phyloP scores from a whole-genome alignment of 1,140 invertebrate genomes.

The Centruroides sculpturatus region DNA sequence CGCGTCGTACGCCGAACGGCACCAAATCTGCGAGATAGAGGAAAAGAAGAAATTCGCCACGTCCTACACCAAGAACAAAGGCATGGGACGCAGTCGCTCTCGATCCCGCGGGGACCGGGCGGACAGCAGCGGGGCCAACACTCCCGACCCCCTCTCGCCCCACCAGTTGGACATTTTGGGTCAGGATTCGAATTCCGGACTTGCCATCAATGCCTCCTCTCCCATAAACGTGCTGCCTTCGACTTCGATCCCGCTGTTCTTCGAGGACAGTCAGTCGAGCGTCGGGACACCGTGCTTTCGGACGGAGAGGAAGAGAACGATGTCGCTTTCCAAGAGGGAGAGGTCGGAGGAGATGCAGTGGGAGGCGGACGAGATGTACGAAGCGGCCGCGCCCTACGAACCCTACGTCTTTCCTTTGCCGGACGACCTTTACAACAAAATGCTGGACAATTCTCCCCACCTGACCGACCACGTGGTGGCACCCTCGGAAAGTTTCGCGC shows the following conservation, averaged over 20 bases:
- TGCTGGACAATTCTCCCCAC: constrained; percentile 38
- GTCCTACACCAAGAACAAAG: not conserved
- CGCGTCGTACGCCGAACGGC: constrained; percentile 45
- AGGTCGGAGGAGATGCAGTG: too few relatives aligned
- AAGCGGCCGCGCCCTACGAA: constrained; percentile 44
- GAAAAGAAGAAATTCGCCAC: constrained; percentile 54
- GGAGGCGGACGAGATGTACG: too few relatives aligned
- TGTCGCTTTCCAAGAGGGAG: too few relatives aligned
- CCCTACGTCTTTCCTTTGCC: constrained; percentile 53
- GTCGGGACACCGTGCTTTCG: too few relatives aligned
- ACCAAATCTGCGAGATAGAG: constrained; percentile 55
- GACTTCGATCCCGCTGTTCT: too few relatives aligned
- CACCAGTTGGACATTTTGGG: not conserved
- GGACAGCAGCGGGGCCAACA: constrained; percentile 2
- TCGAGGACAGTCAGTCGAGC: too few relatives aligned
- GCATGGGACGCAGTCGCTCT: constrained; percentile 28
- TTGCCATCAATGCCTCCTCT: not conserved
- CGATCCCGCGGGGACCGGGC: not conserved
- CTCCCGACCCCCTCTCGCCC: constrained; percentile 37
- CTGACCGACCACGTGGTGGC: constrained; percentile 17
- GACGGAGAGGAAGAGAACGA: too few relatives aligned
- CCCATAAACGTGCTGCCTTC: not conserved
- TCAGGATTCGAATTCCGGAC: not conserved
- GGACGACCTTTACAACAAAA: constrained; percentile 50
- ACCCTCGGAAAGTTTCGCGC: too few relatives aligned